Percentiles rank a stretch among this genome's conserved stretches.
These are phyloP conservation scores for Lucifuga dentata DNA, from an alignment of 2,113 vertebrate species.

Conservation along the genomic window DNA sequence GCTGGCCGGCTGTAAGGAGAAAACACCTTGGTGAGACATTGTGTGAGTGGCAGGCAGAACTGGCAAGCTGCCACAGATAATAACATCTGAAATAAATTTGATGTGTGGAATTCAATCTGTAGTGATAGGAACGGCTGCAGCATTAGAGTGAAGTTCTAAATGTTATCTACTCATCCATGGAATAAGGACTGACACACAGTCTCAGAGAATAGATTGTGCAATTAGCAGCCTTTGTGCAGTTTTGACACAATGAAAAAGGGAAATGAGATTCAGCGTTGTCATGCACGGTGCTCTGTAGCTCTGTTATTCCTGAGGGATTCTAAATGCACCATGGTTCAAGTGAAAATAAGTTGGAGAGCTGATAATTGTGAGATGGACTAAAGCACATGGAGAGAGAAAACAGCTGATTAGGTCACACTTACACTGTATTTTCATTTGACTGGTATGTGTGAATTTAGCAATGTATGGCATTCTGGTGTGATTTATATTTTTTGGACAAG, in stretches of 20 bases:
- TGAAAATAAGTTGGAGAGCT: conserved; percentile 44
- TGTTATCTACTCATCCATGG: conserved; percentile 82
- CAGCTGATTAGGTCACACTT: conserved; percentile 37
- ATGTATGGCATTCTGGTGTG: conserved; percentile 15
- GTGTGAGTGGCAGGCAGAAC: conserved; percentile 81
- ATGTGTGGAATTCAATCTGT: conserved; percentile 84
- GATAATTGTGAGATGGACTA: conserved; percentile 34
- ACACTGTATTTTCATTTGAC: conserved; percentile 36
- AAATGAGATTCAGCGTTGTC: conserved; percentile 74
- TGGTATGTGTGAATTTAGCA: background rate
- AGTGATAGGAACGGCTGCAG: conserved; percentile 75
- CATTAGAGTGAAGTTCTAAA: conserved; percentile 83
- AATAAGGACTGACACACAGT: conserved; percentile 85
- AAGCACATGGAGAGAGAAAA: conserved; percentile 1
- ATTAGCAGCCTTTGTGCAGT: conserved; percentile 82
- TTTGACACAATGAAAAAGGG: conserved; percentile 78
- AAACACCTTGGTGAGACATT: conserved; percentile 76
- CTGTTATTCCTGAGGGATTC: conserved; percentile 59
- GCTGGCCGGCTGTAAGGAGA: conserved; percentile 49
- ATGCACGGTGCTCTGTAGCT: conserved; percentile 49
- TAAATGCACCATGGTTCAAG: conserved; percentile 48
- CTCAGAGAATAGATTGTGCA: conserved; percentile 83
- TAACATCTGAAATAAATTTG: conserved; percentile 86
- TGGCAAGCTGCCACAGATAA: conserved; percentile 83
- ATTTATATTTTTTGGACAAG: background rate